Evolutionary conservation across 92 coral and sea anemone species (phyloP).

Genomic region (Parazoanthus swiftii): DNA sequence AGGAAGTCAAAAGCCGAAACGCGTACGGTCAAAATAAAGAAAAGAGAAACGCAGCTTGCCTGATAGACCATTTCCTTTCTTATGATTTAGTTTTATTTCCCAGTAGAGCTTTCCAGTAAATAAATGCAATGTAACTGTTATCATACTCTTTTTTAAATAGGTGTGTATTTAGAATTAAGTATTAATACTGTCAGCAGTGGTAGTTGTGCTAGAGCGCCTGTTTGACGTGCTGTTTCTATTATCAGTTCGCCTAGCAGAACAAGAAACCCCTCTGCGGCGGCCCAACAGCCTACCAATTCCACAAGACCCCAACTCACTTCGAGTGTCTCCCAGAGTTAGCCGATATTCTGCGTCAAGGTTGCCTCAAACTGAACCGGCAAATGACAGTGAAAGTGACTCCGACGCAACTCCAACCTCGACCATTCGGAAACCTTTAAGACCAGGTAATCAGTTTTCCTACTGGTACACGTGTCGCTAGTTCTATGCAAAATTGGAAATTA

Average conservation of each 20-base stretch:
- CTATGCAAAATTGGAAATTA: too few relatives aligned
- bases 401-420: conserved; percentile 35
- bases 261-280: conserved; percentile 23
- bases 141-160: too few relatives aligned
- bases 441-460: not conserved
- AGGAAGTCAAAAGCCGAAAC: too few relatives aligned
- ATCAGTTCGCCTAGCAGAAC: not conserved
- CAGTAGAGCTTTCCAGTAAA: too few relatives aligned
- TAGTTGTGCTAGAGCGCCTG: not conserved
- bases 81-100: too few relatives aligned
- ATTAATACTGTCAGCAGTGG: not conserved
- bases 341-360: conserved; percentile 9
- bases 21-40: too few relatives aligned
- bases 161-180: not conserved
- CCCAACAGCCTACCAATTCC: conserved; percentile 29
- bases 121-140: too few relatives aligned
- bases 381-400: conserved; percentile 28
- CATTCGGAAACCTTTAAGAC: conserved; percentile 30
- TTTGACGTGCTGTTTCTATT: not conserved
- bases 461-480: too few relatives aligned
- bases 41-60: too few relatives aligned
- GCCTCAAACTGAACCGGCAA: conserved; percentile 2
- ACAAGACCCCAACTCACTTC: conserved; percentile 12
- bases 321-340: conserved; percentile 9
- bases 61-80: too few relatives aligned